A percentile compares a stretch with the other conserved stretches of the same genome.
Evolutionary conservation across 2,797 vertebrate species (phyloP).

Genomic region (Phalloptychus januarius): DNA sequence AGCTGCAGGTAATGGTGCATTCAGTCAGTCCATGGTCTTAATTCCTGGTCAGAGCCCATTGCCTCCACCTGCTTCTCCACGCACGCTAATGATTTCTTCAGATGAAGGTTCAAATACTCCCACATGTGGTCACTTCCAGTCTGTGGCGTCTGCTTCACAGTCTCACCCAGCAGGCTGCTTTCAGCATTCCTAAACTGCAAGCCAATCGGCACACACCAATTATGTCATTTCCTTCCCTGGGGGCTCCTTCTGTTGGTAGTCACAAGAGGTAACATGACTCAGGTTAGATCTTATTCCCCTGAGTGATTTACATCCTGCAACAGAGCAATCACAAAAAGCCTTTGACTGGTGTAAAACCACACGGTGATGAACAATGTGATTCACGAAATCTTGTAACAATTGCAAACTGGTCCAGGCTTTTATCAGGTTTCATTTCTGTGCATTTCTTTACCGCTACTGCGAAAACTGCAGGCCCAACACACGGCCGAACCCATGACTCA

Average conservation of each 20-base stretch:
- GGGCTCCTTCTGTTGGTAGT: conserved; percentile 48
- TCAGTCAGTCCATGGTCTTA: conserved; percentile 13
- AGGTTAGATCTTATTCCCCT: conserved; percentile 35
- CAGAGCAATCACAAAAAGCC: background rate
- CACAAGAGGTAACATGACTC: conserved; percentile 38
- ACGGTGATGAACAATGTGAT: conserved; percentile 1
- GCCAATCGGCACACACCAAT: conserved; percentile 68
- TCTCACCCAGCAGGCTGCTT: conserved; percentile 58
- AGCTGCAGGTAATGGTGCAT: conserved; percentile 33
- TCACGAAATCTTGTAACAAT: conserved; percentile 10
- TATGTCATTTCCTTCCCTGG: conserved; percentile 81
- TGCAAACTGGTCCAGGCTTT: background rate
- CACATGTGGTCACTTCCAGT: conserved; percentile 46
- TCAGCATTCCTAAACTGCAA: conserved; percentile 65
- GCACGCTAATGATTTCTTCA: conserved; percentile 38
- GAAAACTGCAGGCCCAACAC: conserved; percentile 21
- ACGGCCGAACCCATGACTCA: conserved; percentile 26
- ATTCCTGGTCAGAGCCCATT: conserved; percentile 40
- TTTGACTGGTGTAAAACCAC: background rate
- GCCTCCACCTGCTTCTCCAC: conserved; percentile 35
- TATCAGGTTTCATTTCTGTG: conserved; percentile 24
- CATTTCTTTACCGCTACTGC: conserved; percentile 5
- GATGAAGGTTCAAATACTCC: conserved; percentile 50
- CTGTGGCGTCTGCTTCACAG: conserved; percentile 38
- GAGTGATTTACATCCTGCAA: conserved; percentile 29